Conservation (phyloP, 2,797 vertebrate genomes). For the Melanotaenia maccullochi region DNA sequence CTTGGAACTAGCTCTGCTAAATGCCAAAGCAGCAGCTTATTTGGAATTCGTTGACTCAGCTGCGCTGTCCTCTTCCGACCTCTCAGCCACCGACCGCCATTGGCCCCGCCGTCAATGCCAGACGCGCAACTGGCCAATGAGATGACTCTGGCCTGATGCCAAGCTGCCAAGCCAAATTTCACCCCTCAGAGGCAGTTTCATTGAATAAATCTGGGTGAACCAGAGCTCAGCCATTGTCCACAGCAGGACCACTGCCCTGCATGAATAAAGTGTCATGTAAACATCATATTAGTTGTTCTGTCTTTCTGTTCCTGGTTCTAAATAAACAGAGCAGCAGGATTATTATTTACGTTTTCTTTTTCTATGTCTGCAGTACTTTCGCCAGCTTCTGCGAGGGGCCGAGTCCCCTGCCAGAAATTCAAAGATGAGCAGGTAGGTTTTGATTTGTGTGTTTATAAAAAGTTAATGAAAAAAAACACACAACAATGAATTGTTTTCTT, state of each 20-base stretch:
- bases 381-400: slow-evolving; percentile 93
- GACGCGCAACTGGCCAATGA: slow-evolving; percentile 62
- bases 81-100: slow-evolving; percentile 42
- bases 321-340: slow-evolving; percentile 14
- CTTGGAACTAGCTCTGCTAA: neutral
- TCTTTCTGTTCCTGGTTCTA: slow-evolving; percentile 3
- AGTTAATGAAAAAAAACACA: neutral
- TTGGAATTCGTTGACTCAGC: slow-evolving; percentile 27
- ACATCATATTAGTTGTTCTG: slow-evolving; percentile 30
- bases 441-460: neutral
- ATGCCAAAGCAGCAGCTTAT: slow-evolving; percentile 13
- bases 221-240: slow-evolving; percentile 56
- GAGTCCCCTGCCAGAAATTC: slow-evolving; percentile 96
- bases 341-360: slow-evolving; percentile 9
- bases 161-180: slow-evolving; percentile 71
- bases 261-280: slow-evolving; percentile 46
- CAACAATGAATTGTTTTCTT: neutral
- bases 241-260: slow-evolving; percentile 40
- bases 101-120: slow-evolving; percentile 50
- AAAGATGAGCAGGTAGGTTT: slow-evolving; percentile 90
- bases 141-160: slow-evolving; percentile 55
- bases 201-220: slow-evolving; percentile 64
- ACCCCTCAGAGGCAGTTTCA: slow-evolving; percentile 62
- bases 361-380: slow-evolving; percentile 88
- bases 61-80: slow-evolving; percentile 44